Percentiles rank a stretch among this genome's conserved stretches.
These are phyloP conservation scores for Agelas oroides DNA, from an alignment of 37 sponge, comb jelly and placozoan species.

Conservation along the genomic window DNA sequence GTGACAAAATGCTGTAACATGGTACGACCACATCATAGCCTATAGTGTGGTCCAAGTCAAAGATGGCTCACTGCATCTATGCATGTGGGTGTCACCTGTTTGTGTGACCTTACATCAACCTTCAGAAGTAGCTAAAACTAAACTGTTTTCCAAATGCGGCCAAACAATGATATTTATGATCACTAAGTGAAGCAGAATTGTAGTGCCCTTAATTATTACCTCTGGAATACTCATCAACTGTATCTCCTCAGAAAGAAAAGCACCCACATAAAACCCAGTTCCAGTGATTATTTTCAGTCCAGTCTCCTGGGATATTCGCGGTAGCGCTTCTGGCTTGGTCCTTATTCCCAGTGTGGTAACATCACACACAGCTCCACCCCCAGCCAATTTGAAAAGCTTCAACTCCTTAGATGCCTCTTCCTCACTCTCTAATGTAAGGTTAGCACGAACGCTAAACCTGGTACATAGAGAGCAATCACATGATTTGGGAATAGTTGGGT, in stretches of 20 bases:
- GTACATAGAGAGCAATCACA: not conserved
- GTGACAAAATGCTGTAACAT: no score
- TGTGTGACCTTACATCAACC: no score
- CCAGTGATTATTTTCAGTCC: conserved; percentile 62
- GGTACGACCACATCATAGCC: no score
- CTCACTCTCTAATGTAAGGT: conserved; percentile 47
- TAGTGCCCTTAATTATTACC: no score
- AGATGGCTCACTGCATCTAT: no score
- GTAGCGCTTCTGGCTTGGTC: conserved; percentile 23
- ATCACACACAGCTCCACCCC: conserved; percentile 75
- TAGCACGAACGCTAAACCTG: conserved; percentile 50
- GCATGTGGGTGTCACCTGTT: no score
- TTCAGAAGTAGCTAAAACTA: no score
- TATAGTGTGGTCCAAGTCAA: no score
- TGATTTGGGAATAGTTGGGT: not conserved
- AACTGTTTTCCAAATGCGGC: no score
- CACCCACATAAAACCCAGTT: conserved; percentile 69
- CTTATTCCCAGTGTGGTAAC: conserved; percentile 53
- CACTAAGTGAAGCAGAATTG: no score
- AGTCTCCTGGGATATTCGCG: conserved; percentile 27
- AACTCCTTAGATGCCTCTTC: conserved; percentile 54
- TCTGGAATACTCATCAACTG: conserved; percentile 59
- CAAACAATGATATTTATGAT: no score
- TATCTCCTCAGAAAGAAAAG: conserved; percentile 43
- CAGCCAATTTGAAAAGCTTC: conserved; percentile 61